phyloP scores from a whole-genome alignment of 2,797 vertebrate genomes.

The Okamejei kenojei region DNA sequence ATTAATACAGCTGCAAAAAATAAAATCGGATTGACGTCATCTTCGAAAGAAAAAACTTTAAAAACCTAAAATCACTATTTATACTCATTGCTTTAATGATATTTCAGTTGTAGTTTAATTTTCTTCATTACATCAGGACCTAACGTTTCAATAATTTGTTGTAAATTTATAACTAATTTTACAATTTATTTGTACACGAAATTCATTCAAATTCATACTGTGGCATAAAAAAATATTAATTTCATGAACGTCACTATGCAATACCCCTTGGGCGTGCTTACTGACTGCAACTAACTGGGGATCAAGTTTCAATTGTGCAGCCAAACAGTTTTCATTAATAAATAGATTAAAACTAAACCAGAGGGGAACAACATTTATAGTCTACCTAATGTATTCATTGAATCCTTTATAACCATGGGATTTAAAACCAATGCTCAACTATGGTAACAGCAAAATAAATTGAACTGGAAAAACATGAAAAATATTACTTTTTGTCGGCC shows the following conservation, averaged over 20 bases:
- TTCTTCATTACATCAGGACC: neutral
- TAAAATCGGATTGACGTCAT: neutral
- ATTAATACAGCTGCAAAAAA: neutral
- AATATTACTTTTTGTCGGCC: neutral
- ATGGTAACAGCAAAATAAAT: neutral
- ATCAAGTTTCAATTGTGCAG: neutral
- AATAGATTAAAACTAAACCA: neutral
- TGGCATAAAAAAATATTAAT: no score
- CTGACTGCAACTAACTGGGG: neutral
- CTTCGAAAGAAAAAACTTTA: neutral
- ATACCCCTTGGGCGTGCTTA: neutral
- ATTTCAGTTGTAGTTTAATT: neutral
- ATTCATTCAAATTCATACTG: neutral
- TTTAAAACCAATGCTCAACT: neutral
- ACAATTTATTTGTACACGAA: neutral
- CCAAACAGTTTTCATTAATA: neutral
- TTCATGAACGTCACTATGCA: neutral
- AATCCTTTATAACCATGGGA: no score
- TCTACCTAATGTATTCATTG: neutral
- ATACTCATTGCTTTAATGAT: neutral
- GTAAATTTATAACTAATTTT: neutral
- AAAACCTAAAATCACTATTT: neutral
- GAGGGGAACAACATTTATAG: neutral
- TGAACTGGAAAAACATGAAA: neutral
- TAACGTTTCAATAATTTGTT: neutral